A percentile compares a stretch with the other conserved stretches of the same genome.
Evolutionary conservation across 2,797 vertebrate genomes (phyloP).

Genomic region (Acomys russatus): DNA sequence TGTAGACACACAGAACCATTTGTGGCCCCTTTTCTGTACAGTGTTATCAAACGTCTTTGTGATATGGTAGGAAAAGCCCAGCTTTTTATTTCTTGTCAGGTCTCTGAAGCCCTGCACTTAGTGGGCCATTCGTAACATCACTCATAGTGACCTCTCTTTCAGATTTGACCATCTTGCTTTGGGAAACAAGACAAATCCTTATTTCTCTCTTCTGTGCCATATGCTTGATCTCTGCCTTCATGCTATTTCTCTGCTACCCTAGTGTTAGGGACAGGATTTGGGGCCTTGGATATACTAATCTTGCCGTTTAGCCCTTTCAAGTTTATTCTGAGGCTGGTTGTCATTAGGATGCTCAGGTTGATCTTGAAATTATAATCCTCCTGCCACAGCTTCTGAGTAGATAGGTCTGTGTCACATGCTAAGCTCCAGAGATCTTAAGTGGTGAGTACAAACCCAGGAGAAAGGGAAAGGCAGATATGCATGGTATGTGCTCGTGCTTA

Average conservation of each 20-base stretch:
- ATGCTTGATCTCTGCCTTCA: background rate
- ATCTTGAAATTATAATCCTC: background rate
- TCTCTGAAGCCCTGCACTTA: background rate
- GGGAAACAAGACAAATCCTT: background rate
- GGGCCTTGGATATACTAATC: background rate
- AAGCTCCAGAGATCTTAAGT: background rate
- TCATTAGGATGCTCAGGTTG: background rate
- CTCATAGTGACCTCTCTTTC: background rate
- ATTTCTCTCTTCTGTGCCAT: conserved; percentile 21
- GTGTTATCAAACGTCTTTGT: background rate
- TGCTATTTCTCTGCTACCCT: too few relatives aligned
- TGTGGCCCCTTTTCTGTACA: background rate
- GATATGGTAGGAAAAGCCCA: background rate
- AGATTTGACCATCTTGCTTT: conserved; percentile 11
- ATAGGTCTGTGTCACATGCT: background rate
- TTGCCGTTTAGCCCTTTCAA: background rate
- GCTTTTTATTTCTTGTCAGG: background rate
- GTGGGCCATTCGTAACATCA: background rate
- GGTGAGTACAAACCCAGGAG: background rate
- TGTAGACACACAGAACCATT: background rate
- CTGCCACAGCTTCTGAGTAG: background rate
- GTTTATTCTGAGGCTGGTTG: background rate
- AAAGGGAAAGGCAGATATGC: conserved; percentile 1
- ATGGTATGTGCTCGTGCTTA: background rate
- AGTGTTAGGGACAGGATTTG: background rate